Conservation (phyloP, 2,888 invertebrate genomes). For the Harpalus rubripes region DNA sequence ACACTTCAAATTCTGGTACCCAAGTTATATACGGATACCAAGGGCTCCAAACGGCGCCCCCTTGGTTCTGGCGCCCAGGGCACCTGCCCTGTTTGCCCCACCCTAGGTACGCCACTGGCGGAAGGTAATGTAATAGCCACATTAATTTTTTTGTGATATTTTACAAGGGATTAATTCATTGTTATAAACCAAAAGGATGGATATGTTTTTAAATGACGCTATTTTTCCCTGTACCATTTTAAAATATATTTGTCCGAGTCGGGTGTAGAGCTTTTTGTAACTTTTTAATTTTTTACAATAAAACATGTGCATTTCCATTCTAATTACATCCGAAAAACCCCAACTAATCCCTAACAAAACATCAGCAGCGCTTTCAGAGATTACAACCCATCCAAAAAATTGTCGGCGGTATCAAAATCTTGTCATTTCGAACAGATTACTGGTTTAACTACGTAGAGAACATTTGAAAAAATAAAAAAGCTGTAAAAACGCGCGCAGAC, state of each 20-base stretch:
- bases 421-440: constrained; percentile 49
- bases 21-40: too few relatives aligned
- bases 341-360: constrained; percentile 25
- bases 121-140: too few relatives aligned
- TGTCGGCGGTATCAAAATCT: constrained; percentile 24
- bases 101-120: too few relatives aligned
- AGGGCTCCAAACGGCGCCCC: too few relatives aligned
- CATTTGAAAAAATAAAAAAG: constrained; percentile 52
- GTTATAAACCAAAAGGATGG: too few relatives aligned
- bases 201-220: too few relatives aligned
- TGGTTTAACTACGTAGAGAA: constrained; percentile 33
- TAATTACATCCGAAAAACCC: constrained; percentile 10
- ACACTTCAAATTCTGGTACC: too few relatives aligned
- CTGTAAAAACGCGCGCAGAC: constrained; percentile 35
- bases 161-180: too few relatives aligned
- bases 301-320: constrained; percentile 10
- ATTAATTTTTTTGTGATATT: too few relatives aligned
- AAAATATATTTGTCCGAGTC: background rate
- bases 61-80: too few relatives aligned
- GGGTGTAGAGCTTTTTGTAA: background rate
- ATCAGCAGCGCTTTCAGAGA: constrained; percentile 28
- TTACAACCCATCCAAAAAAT: constrained; percentile 39
- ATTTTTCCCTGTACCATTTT: background rate
- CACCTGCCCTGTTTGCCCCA: too few relatives aligned
- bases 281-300: background rate